A percentile compares a stretch with the other conserved stretches of the same genome.
These are phyloP conservation scores for Pitta sordida DNA, from an alignment of 2,113 vertebrate genomes.

Conservation along the genomic window DNA sequence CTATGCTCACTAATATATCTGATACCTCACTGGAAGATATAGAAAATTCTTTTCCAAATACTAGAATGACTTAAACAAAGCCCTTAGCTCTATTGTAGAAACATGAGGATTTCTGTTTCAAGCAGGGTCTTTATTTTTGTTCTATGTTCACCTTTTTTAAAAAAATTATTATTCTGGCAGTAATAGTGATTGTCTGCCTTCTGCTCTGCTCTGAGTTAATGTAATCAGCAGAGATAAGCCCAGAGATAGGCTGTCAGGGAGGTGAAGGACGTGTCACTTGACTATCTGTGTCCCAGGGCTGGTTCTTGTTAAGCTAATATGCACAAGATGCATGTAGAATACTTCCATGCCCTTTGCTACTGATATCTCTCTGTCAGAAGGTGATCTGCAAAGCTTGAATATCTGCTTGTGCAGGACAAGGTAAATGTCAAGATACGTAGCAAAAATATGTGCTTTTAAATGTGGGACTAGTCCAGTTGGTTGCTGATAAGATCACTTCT, in stretches of 20 bases:
- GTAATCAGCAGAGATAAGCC: neutral
- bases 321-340: neutral
- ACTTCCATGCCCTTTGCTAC: neutral
- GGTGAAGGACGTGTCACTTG: neutral
- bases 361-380: neutral
- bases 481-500: neutral
- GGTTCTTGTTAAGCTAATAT: neutral
- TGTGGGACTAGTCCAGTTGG: neutral
- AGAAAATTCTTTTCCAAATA: neutral
- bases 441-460: neutral
- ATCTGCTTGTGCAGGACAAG: neutral
- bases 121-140: neutral
- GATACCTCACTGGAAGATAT: neutral
- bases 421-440: neutral
- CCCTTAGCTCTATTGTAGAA: neutral
- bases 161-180: neutral
- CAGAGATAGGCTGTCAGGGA: neutral
- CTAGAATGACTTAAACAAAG: neutral
- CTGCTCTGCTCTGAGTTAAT: neutral
- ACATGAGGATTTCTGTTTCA: neutral
- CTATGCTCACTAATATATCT: neutral
- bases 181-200: neutral
- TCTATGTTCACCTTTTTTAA: neutral
- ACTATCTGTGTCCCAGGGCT: neutral
- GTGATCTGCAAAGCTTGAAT: neutral